Evolutionary conservation across 1,140 invertebrate genomes (phyloP).

Genomic region (Dendroctonus valens): DNA sequence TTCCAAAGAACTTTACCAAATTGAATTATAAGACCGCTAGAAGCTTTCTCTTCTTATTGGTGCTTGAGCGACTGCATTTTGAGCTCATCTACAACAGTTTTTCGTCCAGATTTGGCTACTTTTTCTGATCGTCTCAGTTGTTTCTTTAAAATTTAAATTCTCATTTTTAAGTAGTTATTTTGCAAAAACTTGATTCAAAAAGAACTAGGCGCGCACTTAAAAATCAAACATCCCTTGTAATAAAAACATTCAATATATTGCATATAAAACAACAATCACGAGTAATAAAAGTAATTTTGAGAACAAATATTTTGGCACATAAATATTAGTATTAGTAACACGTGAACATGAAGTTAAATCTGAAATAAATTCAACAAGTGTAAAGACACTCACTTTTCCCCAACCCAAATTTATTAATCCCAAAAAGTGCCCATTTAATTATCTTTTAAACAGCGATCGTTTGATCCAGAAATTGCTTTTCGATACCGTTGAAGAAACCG

Average conservation of each 20-base stretch:
- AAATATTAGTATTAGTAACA: not conserved
- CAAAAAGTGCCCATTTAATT: not conserved
- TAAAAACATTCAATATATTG: slow-evolving; percentile 2
- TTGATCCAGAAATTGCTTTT: slow-evolving; percentile 28
- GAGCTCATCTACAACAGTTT: no score
- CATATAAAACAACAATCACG: not conserved
- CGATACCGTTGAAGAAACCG: not conserved
- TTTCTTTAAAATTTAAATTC: no score
- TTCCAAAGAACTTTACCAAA: no score
- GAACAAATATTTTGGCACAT: not conserved
- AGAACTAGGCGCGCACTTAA: not conserved
- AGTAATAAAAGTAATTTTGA: no score
- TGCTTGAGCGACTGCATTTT: no score
- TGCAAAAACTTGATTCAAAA: no score
- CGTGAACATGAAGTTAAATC: not conserved
- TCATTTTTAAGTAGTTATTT: no score
- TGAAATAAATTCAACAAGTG: not conserved
- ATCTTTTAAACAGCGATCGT: slow-evolving; percentile 27
- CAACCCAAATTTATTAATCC: no score
- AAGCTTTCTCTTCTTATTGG: no score
- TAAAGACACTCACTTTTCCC: not conserved
- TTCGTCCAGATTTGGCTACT: no score
- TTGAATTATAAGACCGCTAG: no score
- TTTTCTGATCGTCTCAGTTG: no score
- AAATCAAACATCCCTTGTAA: not conserved